Conservation (phyloP, 1,140 invertebrate species). For the Danaus melanippus region DNA sequence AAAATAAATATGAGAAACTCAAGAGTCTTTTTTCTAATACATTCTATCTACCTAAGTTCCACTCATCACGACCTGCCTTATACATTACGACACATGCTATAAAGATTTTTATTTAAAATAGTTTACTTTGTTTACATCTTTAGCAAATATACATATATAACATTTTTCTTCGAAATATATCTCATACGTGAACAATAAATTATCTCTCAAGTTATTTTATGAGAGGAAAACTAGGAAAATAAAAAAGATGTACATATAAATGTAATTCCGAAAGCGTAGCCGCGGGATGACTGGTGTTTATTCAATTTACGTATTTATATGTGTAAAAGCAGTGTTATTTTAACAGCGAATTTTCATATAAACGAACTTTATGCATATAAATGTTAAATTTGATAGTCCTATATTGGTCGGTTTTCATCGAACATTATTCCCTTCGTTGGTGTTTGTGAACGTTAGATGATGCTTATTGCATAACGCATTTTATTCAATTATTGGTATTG, state of each 20-base stretch:
- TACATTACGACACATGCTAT: too few relatives aligned
- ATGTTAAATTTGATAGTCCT: conserved; percentile 18
- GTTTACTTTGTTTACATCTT: too few relatives aligned
- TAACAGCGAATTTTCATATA: conserved; percentile 19
- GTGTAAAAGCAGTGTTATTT: conserved; percentile 18
- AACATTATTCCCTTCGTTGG: conserved; percentile 13
- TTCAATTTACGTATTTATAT: conserved; percentile 18
- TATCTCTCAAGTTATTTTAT: not conserved
- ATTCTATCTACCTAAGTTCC: too few relatives aligned
- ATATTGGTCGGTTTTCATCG: conserved; percentile 10
- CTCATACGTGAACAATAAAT: not conserved
- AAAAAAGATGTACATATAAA: not conserved
- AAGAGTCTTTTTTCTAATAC: too few relatives aligned
- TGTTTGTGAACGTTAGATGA: conserved; percentile 20
- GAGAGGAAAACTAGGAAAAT: not conserved
- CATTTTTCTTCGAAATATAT: not conserved
- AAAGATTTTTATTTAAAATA: not conserved
- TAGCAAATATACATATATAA: too few relatives aligned
- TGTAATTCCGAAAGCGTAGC: not conserved
- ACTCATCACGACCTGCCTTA: too few relatives aligned
- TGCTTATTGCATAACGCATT: conserved; percentile 13
- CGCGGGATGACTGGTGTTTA: conserved; percentile 8
- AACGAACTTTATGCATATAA: conserved; percentile 21
- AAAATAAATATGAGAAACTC: too few relatives aligned
- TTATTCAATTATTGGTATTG: conserved; percentile 20